Conservation (phyloP, 2,797 vertebrate species). For the Phalloptychus januarius region DNA sequence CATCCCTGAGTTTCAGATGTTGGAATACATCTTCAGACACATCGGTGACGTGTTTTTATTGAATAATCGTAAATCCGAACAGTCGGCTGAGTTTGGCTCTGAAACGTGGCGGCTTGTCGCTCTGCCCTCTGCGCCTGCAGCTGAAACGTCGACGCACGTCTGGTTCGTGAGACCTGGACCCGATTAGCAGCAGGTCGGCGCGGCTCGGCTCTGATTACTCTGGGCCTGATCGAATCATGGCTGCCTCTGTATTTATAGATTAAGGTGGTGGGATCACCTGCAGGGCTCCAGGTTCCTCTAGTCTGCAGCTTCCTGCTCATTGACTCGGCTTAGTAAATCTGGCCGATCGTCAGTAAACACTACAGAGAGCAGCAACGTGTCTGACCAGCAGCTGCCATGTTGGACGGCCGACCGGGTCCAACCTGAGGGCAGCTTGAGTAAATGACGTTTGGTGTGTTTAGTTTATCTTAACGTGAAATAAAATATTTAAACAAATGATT, state of each 20-base stretch:
- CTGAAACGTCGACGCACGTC: neutral
- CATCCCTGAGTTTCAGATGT: no score
- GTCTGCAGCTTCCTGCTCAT: constrained; percentile 5
- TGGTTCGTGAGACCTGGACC: neutral
- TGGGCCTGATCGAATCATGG: neutral
- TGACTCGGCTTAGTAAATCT: constrained; percentile 8
- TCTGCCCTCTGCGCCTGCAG: no score
- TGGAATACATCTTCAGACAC: no score
- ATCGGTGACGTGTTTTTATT: no score
- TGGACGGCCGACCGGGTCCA: no score
- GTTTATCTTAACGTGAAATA: neutral
- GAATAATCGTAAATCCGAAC: no score
- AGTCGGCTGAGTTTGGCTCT: no score
- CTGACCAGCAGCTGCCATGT: neutral
- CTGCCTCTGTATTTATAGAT: constrained; percentile 6
- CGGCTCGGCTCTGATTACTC: neutral
- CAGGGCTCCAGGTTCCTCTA: neutral
- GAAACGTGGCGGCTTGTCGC: no score
- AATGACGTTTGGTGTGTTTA: no score
- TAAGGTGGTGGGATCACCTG: neutral
- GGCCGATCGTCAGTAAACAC: neutral
- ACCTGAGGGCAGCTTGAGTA: no score
- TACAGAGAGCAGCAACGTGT: no score
- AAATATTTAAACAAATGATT: neutral
- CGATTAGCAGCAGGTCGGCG: neutral